Base-by-base conservation (phyloP, 2,888 invertebrate genomes). In the Acrobasis suavella region DNA sequence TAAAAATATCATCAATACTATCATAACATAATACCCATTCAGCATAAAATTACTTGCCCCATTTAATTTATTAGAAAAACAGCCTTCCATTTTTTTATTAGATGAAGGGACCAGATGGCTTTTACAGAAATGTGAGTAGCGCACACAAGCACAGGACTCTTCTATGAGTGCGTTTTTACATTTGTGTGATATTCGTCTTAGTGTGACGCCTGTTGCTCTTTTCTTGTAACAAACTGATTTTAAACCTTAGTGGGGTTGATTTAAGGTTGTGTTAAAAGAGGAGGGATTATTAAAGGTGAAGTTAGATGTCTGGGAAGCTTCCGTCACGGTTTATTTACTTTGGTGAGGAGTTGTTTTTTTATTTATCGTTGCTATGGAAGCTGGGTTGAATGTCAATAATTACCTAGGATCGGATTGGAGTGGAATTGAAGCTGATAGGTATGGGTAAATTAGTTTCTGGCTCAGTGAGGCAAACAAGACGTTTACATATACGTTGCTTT, bases 51-150 rank as follows among this genome's bases (percentile, higher is more conserved):
- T 22, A 38, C 32, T 50, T 38, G 55, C 60, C 50, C 55, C 59
- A 65, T 65, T 64, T 69, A 64, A 72, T 70, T 74, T 72, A 69
- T 72, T 71, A 70, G 62, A 66, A 69, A 71, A 74, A 72, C 69
- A 70, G 64, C 65, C 58, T 50, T 63, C 50, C 16, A 56, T 60
- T 65, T 65, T 42, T 65, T 64, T 64, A 65, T 65, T 62, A 60
- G 65, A 58, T 42, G 49, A 60, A 65, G 63, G 12, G 60, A 66
- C 60, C 64, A 64, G 63, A 63, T 68, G 60, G 60, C 66, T 66
- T 62, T 62, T 46, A 7, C 46, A 39, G n/a, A 49, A 12, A 39
- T 62, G 66, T 64, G 62, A 50, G 56, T n/a, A 10, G 49, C 62
- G 46, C 62, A 16, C 49, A 49, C 55, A 46, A 12, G 17, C 9